A percentile compares a stretch with the other conserved stretches of the same genome.
These are phyloP conservation scores for Cylindroiulus punctatus DNA, from an alignment of 2,888 invertebrate genomes.

Conservation along the genomic window DNA sequence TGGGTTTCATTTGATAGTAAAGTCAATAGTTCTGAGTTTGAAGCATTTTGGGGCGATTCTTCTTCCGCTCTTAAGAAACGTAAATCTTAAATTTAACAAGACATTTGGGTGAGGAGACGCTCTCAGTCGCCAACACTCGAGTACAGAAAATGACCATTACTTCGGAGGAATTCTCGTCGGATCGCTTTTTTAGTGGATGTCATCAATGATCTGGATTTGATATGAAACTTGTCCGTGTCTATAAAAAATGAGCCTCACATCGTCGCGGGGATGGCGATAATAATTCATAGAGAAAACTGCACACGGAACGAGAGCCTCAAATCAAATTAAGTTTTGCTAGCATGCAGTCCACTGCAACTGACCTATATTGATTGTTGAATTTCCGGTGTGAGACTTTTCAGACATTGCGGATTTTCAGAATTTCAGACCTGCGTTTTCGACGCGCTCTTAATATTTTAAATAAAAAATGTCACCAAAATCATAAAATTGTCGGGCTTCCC, in stretches of 20 bases:
- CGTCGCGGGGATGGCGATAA: constrained; percentile 1
- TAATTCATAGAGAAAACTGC: constrained; percentile 23
- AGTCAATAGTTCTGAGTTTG: constrained; percentile 29
- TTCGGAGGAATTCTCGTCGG: not conserved
- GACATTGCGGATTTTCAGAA: not conserved
- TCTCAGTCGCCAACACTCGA: not conserved
- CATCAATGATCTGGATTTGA: constrained; percentile 28
- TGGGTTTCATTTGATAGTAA: constrained; percentile 22
- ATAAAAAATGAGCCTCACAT: constrained; percentile 27
- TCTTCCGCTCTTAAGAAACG: not conserved
- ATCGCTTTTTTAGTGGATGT: constrained; percentile 33
- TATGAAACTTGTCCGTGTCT: constrained; percentile 34
- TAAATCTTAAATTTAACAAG: constrained; percentile 42
- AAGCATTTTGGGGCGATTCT: constrained; percentile 8
- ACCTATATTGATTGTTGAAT: not conserved
- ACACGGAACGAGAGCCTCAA: not conserved
- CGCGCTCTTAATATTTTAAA: not conserved
- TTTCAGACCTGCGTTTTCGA: not conserved
- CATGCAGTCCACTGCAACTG: not conserved
- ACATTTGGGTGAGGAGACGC: not conserved
- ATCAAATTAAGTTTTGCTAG: constrained; percentile 24
- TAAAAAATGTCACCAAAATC: not conserved
- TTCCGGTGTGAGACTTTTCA: not conserved
- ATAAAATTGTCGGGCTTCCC: no score
- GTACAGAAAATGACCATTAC: constrained; percentile 28